phyloP scores from a whole-genome alignment of 2,797 vertebrate genomes.

The Alauda arvensis region DNA sequence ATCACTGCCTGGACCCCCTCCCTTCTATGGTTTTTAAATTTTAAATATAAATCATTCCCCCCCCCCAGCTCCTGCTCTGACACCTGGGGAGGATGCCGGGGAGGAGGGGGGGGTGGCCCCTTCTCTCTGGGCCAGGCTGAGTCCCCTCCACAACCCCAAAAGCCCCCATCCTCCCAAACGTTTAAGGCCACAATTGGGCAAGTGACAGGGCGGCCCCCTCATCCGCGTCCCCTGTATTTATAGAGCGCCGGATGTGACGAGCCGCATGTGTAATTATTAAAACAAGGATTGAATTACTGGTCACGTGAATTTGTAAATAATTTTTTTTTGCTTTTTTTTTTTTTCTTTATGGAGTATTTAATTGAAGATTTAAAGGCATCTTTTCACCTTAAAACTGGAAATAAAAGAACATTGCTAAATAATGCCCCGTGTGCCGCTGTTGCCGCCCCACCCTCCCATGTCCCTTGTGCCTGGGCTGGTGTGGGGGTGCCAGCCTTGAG shows the following conservation, averaged over 20 bases:
- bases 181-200: conserved; percentile 49
- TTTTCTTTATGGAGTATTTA: conserved; percentile 91
- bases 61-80: conserved; percentile 25
- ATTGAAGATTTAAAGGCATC: conserved; percentile 87
- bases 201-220: conserved; percentile 31
- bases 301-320: conserved; percentile 90
- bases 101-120: not conserved
- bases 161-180: not conserved
- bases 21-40: conserved; percentile 42
- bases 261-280: conserved; percentile 84
- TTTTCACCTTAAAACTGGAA: conserved; percentile 90
- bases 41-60: conserved; percentile 52
- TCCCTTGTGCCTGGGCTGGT: not conserved
- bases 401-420: conserved; percentile 81
- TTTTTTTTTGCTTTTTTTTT: conserved; percentile 65
- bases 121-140: conserved; percentile 12
- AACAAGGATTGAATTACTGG: conserved; percentile 80
- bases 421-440: conserved; percentile 61
- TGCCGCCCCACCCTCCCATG: not conserved
- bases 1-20: conserved; percentile 14
- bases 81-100: conserved; percentile 13
- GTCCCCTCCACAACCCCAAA: not conserved
- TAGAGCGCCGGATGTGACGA: conserved; percentile 79
- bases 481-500: not conserved
- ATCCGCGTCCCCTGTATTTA: conserved; percentile 81